A percentile compares a stretch with the other conserved stretches of the same genome.
phyloP scores from a whole-genome alignment of 1,140 invertebrate species.

The Brachionus rotundiformis region DNA sequence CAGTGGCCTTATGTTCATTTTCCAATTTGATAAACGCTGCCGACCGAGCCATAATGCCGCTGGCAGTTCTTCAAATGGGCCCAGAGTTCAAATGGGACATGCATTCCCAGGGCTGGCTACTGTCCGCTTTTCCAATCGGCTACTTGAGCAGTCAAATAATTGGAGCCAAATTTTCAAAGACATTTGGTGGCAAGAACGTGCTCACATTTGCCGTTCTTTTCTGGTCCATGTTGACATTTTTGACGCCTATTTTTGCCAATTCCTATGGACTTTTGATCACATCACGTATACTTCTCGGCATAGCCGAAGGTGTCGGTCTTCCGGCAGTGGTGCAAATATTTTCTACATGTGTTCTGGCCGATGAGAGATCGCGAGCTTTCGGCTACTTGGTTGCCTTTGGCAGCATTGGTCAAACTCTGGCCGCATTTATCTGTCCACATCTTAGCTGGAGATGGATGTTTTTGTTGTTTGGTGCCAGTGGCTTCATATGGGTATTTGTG shows the following conservation, averaged over 20 bases:
- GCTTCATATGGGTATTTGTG: conserved; percentile 72
- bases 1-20: conserved; percentile 55
- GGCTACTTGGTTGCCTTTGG: conserved; percentile 75
- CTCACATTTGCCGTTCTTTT: conserved; percentile 73
- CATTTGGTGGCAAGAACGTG: conserved; percentile 74
- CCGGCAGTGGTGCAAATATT: conserved; percentile 80
- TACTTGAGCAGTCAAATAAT: conserved; percentile 78
- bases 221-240: conserved; percentile 75
- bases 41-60: conserved; percentile 78
- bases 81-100: conserved; percentile 75
- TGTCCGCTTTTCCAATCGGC: conserved; percentile 77
- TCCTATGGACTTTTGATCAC: conserved; percentile 69
- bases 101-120: conserved; percentile 76
- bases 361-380: conserved; percentile 76
- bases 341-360: conserved; percentile 73
- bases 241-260: conserved; percentile 73
- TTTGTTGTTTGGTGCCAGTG: conserved; percentile 73
- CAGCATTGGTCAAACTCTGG: conserved; percentile 76
- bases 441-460: conserved; percentile 73
- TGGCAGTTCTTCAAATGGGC: conserved; percentile 76
- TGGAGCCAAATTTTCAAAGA: conserved; percentile 73
- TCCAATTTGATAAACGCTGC: conserved; percentile 80
- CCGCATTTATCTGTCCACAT: conserved; percentile 70
- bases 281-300: conserved; percentile 72
- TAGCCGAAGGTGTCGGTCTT: conserved; percentile 77